Percentiles rank a stretch among this genome's conserved stretches.
Conservation (phyloP, 2,113 vertebrate species). For the Pelecanus crispus region DNA sequence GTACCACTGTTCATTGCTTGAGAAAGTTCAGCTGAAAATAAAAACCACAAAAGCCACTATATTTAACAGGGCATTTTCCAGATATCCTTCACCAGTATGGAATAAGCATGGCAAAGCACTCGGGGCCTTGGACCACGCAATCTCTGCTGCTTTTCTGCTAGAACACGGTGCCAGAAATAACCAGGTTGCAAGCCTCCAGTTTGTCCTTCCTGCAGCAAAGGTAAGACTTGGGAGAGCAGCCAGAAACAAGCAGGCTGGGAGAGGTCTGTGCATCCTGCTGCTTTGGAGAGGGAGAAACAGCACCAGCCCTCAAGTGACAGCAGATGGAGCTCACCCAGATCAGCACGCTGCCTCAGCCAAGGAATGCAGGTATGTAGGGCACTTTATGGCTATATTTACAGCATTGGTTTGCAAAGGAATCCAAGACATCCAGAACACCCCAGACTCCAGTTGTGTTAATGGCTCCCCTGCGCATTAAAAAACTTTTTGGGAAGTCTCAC, state of each 20-base stretch:
- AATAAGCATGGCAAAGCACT: fast-evolving
- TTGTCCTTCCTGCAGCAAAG: neutral
- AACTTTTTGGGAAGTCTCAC: neutral
- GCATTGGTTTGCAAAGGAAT: neutral
- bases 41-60: neutral
- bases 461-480: neutral
- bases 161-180: neutral
- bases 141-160: neutral
- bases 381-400: neutral
- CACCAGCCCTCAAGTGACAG: neutral
- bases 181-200: neutral
- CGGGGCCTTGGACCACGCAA: neutral
- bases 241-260: neutral
- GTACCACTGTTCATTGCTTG: conserved; percentile 77
- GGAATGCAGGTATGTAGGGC: neutral
- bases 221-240: neutral
- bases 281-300: neutral
- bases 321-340: neutral
- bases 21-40: conserved; percentile 82
- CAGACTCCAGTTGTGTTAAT: neutral
- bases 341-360: neutral
- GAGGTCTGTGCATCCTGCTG: neutral
- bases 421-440: neutral
- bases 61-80: neutral
- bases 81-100: neutral